Evolutionary conservation across 1,140 invertebrate genomes (phyloP).

Genomic region (Eciton burchellii): DNA sequence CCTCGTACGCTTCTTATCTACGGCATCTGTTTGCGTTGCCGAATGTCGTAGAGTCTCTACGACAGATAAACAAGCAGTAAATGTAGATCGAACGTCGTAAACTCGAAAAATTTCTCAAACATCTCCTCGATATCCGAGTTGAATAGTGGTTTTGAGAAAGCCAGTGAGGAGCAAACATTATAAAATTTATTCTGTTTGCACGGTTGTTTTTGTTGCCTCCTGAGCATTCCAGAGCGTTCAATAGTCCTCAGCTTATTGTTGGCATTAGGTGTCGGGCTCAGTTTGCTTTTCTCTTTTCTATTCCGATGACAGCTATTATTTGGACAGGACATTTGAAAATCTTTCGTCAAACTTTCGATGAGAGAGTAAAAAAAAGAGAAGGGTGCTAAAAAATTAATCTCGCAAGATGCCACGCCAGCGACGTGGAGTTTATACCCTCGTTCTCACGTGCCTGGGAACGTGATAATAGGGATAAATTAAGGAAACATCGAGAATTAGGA

Average conservation of each 20-base stretch:
- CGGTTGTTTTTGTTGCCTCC: neutral
- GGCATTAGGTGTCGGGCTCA: neutral
- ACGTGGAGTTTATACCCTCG: conserved; percentile 43
- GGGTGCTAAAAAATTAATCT: conserved; percentile 42
- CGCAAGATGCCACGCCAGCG: neutral
- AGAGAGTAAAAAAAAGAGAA: no score
- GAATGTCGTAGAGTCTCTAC: no score
- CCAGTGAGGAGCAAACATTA: neutral
- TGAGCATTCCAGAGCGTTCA: conserved; percentile 9
- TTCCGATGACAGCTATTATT: conserved; percentile 30
- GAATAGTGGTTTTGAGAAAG: neutral
- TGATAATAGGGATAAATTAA: conserved; percentile 66
- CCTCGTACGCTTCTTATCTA: neutral
- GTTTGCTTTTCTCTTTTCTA: conserved; percentile 22
- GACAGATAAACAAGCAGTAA: no score
- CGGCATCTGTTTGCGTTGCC: neutral
- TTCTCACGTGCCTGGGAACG: conserved; percentile 14
- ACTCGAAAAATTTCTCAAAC: neutral
- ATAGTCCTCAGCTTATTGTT: conserved; percentile 20
- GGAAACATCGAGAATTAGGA: conserved; percentile 72
- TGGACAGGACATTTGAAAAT: conserved; percentile 30
- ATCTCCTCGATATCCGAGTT: neutral
- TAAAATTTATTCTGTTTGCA: conserved; percentile 29
- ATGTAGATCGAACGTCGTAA: no score
- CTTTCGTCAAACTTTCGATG: conserved; percentile 29